Conservation (phyloP, 2,797 vertebrate species). For the Threskiornis aethiopicus region DNA sequence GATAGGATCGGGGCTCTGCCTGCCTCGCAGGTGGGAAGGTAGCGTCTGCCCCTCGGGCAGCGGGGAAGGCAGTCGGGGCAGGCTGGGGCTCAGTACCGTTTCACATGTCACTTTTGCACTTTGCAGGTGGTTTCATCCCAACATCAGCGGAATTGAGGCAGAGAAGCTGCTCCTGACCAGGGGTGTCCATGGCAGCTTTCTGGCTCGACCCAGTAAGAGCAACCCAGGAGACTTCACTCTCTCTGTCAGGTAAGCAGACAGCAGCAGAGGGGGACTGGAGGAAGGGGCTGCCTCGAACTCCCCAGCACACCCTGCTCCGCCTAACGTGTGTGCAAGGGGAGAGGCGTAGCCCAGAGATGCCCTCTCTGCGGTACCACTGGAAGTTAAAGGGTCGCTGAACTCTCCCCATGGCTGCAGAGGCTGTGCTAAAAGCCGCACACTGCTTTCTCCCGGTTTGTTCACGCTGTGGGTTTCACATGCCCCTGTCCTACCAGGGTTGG, state of each 20-base stretch:
- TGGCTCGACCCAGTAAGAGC: constrained; percentile 91
- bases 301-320: neutral
- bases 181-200: constrained; percentile 88
- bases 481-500: neutral
- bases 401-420: neutral
- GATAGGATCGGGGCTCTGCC: neutral
- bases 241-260: constrained; percentile 81
- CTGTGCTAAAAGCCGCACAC: neutral
- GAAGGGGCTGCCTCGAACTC: neutral
- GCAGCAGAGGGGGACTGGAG: neutral
- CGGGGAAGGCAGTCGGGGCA: neutral
- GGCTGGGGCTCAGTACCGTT: accelerated
- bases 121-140: constrained; percentile 91
- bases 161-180: constrained; percentile 87
- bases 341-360: neutral
- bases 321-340: too few relatives aligned
- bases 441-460: neutral
- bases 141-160: constrained; percentile 87
- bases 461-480: neutral
- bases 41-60: neutral
- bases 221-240: constrained; percentile 90
- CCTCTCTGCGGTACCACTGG: neutral
- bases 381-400: neutral
- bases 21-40: neutral
- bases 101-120: accelerated